Evolutionary conservation across 2,113 vertebrate species (phyloP).

Genomic region (Mus spicilegus): DNA sequence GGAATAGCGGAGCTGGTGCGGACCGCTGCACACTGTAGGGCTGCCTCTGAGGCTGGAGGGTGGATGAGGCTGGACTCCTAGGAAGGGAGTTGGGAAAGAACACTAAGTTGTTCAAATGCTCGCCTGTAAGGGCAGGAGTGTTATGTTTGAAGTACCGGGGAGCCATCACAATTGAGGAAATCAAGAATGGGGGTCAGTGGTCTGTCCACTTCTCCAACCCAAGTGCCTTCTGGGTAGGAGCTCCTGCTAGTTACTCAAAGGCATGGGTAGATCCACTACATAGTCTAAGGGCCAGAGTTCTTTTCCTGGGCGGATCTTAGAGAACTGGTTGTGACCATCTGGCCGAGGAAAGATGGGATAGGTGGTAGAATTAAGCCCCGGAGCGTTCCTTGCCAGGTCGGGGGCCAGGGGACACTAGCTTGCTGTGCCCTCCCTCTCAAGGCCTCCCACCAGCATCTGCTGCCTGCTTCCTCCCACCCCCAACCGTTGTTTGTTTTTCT

Average conservation of each 20-base stretch:
- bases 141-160: not conserved
- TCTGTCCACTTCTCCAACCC: too few relatives aligned
- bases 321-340: not conserved
- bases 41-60: not conserved
- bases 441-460: conserved; percentile 44
- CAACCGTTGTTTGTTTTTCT: conserved; percentile 64
- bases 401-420: not conserved
- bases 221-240: not conserved
- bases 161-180: not conserved
- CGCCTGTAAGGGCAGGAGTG: not conserved
- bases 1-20: rapidly evolving
- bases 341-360: not conserved
- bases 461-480: conserved; percentile 57
- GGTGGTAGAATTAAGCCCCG: not conserved
- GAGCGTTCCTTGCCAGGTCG: not conserved
- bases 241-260: not conserved
- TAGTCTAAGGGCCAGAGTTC: not conserved
- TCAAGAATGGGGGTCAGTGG: rapidly evolving
- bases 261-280: not conserved
- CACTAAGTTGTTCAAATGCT: not conserved
- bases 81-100: not conserved
- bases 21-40: not conserved
- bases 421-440: not conserved
- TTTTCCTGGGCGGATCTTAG: not conserved
- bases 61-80: not conserved